Evolutionary conservation across 2,888 invertebrate genomes (phyloP).

Genomic region (Lasioglossum marginatum): DNA sequence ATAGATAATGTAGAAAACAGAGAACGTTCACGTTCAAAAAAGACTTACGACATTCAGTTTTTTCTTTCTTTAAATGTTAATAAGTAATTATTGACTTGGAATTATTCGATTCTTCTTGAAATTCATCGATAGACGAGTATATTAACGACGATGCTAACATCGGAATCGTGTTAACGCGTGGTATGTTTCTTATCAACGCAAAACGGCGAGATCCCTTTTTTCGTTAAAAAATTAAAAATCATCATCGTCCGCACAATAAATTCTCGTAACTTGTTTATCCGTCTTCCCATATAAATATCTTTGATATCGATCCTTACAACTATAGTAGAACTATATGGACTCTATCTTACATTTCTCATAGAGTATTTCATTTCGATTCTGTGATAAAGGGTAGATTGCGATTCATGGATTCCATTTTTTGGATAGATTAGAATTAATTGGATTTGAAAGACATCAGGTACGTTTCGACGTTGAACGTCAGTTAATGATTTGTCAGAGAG

Average conservation of each 20-base stretch:
- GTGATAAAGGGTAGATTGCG: conserved; percentile 32
- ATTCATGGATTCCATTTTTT: conserved; percentile 19
- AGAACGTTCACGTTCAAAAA: conserved; percentile 29
- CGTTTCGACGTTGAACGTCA: conserved; percentile 69
- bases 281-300: conserved; percentile 26
- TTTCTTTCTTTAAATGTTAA: conserved; percentile 12
- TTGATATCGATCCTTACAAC: conserved; percentile 40
- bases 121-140: conserved; percentile 22
- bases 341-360: conserved; percentile 44
- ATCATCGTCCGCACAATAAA: conserved; percentile 30
- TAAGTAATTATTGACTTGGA: conserved; percentile 45
- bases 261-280: conserved; percentile 10
- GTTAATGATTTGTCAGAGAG: conserved; percentile 60
- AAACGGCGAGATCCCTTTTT: conserved; percentile 23
- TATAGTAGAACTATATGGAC: conserved; percentile 47
- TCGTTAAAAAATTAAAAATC: conserved; percentile 14
- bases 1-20: conserved; percentile 26
- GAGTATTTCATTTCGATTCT: conserved; percentile 41
- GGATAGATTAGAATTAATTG: conserved; percentile 57
- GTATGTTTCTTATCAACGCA: conserved; percentile 12
- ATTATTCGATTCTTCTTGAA: conserved; percentile 31
- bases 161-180: conserved; percentile 2
- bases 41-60: conserved; percentile 24
- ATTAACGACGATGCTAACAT: conserved; percentile 2
- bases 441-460: conserved; percentile 74